phyloP scores from a whole-genome alignment of 1,140 invertebrate species.

The Limonius californicus region DNA sequence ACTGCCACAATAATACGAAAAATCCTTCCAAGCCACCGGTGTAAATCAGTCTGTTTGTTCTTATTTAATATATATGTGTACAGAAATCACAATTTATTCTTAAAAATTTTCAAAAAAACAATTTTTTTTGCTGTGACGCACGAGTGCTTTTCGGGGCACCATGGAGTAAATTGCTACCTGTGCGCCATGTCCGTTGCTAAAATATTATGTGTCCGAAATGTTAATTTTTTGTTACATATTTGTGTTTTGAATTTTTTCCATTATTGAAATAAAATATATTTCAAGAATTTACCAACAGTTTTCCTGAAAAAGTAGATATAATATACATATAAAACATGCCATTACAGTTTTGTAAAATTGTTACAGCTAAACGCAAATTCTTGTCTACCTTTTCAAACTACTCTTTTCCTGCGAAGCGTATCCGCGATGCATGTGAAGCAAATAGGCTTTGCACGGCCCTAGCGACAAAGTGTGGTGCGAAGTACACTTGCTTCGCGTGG shows the following conservation, averaged over 20 bases:
- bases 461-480: not conserved
- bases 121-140: not conserved
- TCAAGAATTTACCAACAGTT: too few species aligned
- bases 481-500: not conserved
- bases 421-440: not conserved
- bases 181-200: not conserved
- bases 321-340: not conserved
- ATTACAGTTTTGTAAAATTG: not conserved
- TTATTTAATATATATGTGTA: not conserved
- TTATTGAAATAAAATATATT: too few species aligned
- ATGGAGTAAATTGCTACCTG: not conserved
- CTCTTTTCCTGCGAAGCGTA: not conserved
- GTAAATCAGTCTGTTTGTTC: not conserved
- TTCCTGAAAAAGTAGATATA: too few species aligned
- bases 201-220: too few species aligned
- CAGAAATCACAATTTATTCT: not conserved
- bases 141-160: not conserved
- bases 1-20: not conserved
- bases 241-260: too few species aligned
- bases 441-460: not conserved
- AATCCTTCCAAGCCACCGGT: not conserved
- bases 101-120: not conserved
- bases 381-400: not conserved
- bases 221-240: too few species aligned
- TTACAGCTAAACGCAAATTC: too few species aligned